A percentile compares a stretch with the other conserved stretches of the same genome.
Evolutionary conservation across 2,113 vertebrate genomes (phyloP).

Genomic region (Rhea pennata): DNA sequence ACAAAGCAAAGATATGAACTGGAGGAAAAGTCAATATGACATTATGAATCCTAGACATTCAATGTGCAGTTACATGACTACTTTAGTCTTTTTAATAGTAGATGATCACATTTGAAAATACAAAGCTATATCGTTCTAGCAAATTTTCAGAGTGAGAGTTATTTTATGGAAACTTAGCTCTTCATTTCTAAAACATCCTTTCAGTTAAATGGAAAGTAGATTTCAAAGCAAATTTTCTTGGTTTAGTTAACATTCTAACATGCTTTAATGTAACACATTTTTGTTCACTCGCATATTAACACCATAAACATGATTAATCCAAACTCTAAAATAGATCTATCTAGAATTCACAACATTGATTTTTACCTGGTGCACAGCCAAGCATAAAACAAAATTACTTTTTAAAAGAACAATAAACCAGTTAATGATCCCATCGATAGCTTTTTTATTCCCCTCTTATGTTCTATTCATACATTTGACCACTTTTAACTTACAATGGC

Average conservation of each 20-base stretch:
- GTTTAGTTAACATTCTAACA: neutral
- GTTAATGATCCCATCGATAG: neutral
- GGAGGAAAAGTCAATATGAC: conserved; percentile 53
- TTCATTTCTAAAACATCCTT: neutral
- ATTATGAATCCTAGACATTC: conserved; percentile 28
- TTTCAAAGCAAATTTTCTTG: neutral
- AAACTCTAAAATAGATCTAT: neutral
- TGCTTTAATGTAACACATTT: neutral
- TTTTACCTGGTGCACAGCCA: neutral
- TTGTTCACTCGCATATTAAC: neutral
- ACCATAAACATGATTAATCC: neutral
- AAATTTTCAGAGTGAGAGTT: neutral
- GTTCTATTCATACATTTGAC: conserved; percentile 16
- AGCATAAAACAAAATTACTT: neutral
- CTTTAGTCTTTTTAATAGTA: neutral
- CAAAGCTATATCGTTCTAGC: neutral
- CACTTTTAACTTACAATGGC: neutral
- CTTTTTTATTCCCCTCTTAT: neutral
- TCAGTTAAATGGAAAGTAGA: neutral
- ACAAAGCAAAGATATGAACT: conserved; percentile 63
- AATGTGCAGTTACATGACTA: neutral
- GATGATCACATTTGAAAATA: neutral
- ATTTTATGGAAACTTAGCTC: neutral
- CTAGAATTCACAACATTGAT: neutral
- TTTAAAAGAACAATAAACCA: neutral